phyloP scores from a whole-genome alignment of 64 coral and sea anemone genomes.

The Actinia tenebrosa region DNA sequence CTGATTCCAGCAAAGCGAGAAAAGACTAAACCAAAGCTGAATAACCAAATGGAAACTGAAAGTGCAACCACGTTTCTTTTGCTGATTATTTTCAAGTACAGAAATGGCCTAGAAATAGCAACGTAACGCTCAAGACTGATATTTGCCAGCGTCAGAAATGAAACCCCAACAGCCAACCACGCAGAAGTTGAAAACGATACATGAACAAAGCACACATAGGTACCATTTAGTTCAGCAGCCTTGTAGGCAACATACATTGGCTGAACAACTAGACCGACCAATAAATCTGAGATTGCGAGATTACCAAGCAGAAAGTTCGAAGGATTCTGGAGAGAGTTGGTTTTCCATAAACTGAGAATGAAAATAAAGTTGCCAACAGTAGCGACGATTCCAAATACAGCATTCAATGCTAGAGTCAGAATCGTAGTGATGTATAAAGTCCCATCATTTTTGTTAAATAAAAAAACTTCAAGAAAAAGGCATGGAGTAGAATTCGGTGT shows the following conservation, averaged over 20 bases:
- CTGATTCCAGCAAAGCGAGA: slow-evolving; percentile 57
- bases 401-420: slow-evolving; percentile 42
- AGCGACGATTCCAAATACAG: slow-evolving; percentile 48
- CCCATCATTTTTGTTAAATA: slow-evolving; percentile 23
- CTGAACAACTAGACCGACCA: slow-evolving; percentile 62
- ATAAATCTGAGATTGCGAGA: slow-evolving; percentile 69
- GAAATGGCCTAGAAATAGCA: slow-evolving; percentile 63
- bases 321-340: slow-evolving; percentile 56
- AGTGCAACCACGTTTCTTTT: slow-evolving; percentile 23
- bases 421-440: slow-evolving; percentile 44
- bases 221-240: slow-evolving; percentile 41
- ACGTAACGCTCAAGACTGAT: slow-evolving; percentile 65
- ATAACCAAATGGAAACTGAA: slow-evolving; percentile 51
- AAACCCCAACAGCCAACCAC: slow-evolving; percentile 73
- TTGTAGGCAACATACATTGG: slow-evolving; percentile 74
- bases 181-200: slow-evolving; percentile 67
- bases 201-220: slow-evolving; percentile 56
- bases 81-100: slow-evolving; percentile 37
- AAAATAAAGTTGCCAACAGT: slow-evolving; percentile 53
- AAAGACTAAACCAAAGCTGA: slow-evolving; percentile 34
- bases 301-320: slow-evolving; percentile 84
- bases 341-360: slow-evolving; percentile 40
- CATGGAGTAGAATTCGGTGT: neutral
- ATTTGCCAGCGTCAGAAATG: slow-evolving; percentile 69
- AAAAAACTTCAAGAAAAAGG: slow-evolving; percentile 53